phyloP scores from a whole-genome alignment of 30 jellyfish, hydroid and myxozoan genomes.

The Hydra vulgaris region DNA sequence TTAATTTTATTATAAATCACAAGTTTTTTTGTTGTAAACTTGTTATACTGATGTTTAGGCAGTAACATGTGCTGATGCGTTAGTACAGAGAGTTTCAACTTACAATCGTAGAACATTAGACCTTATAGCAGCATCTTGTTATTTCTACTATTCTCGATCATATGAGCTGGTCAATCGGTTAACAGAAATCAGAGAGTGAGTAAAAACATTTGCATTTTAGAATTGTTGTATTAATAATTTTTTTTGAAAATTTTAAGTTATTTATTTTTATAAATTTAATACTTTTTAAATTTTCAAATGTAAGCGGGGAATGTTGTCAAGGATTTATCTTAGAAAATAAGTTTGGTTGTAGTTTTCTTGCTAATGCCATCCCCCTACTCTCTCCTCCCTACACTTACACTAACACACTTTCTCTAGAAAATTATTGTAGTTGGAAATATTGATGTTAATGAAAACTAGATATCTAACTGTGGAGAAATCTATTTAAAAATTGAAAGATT shows the following conservation, averaged over 20 bases:
- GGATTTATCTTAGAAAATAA: no score
- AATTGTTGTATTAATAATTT: background rate
- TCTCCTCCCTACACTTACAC: no score
- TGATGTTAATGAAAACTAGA: no score
- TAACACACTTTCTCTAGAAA: no score
- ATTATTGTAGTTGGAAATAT: no score
- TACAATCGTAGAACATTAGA: slow-evolving; percentile 89
- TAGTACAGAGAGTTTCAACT: slow-evolving; percentile 48
- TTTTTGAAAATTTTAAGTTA: background rate
- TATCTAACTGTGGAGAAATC: no score
- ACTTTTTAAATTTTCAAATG: background rate
- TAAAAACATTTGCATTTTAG: background rate
- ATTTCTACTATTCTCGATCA: slow-evolving; percentile 65
- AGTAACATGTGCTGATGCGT: slow-evolving; percentile 41
- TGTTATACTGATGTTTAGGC: slow-evolving; percentile 38
- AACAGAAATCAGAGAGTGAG: slow-evolving; percentile 77
- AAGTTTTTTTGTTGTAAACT: background rate
- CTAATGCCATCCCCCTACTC: no score
- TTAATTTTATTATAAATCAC: background rate
- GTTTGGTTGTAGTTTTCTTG: no score
- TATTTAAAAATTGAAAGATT: no score
- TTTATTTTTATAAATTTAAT: background rate
- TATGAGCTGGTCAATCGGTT: slow-evolving; percentile 61
- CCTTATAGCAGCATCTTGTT: slow-evolving; percentile 78
- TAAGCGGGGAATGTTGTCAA: no score